Percentiles rank a stretch among this genome's conserved stretches.
Conservation (phyloP, 2,888 invertebrate species). For the Hirtodrosophila confusa region DNA sequence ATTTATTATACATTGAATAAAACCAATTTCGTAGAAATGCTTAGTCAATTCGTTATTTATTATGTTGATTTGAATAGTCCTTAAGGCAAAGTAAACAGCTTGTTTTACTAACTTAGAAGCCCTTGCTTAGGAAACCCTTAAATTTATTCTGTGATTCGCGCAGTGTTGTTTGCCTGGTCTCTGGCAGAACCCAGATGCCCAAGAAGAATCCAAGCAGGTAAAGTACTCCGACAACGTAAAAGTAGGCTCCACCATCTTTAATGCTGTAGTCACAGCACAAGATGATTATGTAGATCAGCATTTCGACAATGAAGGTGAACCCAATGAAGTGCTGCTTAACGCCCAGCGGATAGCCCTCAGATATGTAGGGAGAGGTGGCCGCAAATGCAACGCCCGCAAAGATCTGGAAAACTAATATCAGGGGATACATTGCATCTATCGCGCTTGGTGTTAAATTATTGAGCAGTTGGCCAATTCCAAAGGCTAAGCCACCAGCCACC, state of each 20-base stretch:
- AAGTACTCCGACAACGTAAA: constrained; percentile 57
- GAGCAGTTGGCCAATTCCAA: constrained; percentile 47
- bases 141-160: constrained; percentile 68
- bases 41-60: background rate
- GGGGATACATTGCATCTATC: background rate
- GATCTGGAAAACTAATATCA: constrained; percentile 62
- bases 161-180: constrained; percentile 68
- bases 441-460: rapidly evolving
- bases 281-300: constrained; percentile 64
- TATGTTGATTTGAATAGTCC: background rate
- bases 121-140: constrained; percentile 18
- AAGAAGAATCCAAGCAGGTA: constrained; percentile 52
- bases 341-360: constrained; percentile 77
- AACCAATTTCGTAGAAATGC: background rate
- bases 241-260: constrained; percentile 32
- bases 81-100: background rate
- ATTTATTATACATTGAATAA: background rate
- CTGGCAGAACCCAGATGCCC: constrained; percentile 66
- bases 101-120: constrained; percentile 25
- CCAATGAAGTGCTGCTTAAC: constrained; percentile 75
- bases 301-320: constrained; percentile 55
- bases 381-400: constrained; percentile 67
- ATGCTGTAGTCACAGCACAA: background rate
- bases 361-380: constrained; percentile 46
- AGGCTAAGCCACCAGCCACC: constrained; percentile 45